Percentiles rank a stretch among this genome's conserved stretches.
These are phyloP conservation scores for Anarrhichthys ocellatus DNA, from an alignment of 2,113 vertebrate genomes.

Conservation along the genomic window DNA sequence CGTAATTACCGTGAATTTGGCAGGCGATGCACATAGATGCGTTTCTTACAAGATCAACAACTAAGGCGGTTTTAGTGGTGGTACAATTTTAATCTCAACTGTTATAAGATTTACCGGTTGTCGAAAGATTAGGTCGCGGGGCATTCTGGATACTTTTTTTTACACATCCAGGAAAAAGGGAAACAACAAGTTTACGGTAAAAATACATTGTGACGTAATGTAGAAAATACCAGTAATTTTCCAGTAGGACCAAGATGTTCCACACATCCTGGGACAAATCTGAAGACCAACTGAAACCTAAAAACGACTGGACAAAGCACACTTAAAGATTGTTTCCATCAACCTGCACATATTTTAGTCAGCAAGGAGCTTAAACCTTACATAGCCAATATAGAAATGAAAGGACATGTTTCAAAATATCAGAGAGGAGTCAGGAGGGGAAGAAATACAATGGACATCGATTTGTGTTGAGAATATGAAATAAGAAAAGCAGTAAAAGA, in stretches of 20 bases:
- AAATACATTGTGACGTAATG: conserved; percentile 28
- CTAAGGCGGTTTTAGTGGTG: rapidly evolving
- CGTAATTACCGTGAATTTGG: conserved; percentile 19
- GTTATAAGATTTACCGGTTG: rapidly evolving
- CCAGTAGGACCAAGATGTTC: conserved; percentile 11
- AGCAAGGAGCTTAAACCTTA: neutral
- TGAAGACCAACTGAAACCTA: neutral
- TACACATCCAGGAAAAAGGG: neutral
- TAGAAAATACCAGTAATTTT: conserved; percentile 51
- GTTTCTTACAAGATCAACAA: neutral
- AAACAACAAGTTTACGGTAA: conserved; percentile 61
- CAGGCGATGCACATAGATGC: neutral
- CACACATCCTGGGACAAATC: neutral
- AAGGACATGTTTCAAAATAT: neutral
- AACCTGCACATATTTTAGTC: neutral
- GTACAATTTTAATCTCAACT: rapidly evolving
- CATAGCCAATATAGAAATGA: neutral
- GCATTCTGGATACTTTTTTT: neutral
- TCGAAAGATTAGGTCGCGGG: rapidly evolving
- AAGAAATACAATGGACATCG: neutral
- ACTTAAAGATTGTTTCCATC: neutral
- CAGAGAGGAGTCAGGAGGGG: neutral
- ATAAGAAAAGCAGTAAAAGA: neutral
- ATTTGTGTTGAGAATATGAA: neutral
- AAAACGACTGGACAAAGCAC: neutral